Evolutionary conservation across 2,888 invertebrate genomes (phyloP), one percentile per base, ranked within the genome.

Genomic region (Polydrusus pterygomalis): DNA sequence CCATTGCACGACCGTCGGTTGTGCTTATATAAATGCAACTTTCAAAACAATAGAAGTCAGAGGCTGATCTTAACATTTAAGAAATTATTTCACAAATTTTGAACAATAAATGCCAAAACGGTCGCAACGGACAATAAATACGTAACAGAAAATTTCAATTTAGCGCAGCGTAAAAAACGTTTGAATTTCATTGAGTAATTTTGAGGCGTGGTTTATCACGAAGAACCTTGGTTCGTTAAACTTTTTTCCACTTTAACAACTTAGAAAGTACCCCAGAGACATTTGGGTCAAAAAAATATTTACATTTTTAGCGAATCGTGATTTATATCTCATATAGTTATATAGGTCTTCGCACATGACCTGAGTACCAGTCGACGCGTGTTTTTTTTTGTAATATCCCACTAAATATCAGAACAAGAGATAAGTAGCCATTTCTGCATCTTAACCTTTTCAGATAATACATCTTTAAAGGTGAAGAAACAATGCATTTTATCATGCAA

Each of bases 181-280:
- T 75, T 34, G 56, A 15, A 62, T 30, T 51, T 51, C 18, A 68
- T 75, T 75, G 56, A 30, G 75, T 58, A 75, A 75, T 38, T 25
- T 15, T 34, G 60, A 56, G 75, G 75, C 70, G 75, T 75, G 65
- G 75, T 47, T 67, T 17, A 71, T 75, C 75, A 75, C 62, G 75
- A 75, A 75, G 71, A 75, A 51, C 75, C 75, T 75, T 75, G 75
- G 68, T 47, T 72, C 20, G 56, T 17, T 47, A n/a, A 15, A 49
- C 43, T 63, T 65, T 72, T 72, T 64, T 73, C 30, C 15, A 67
- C 18, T 43, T 25, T 56, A 51, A 45, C 34, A 56, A 51, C 17
- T 73, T 65, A 65, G 73, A 73, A 73, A 73, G 73, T 67, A 67
- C 64, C 56, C 56, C 56, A 34, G 56, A 56, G 56, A 56, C 56